Percentiles rank a stretch among this genome's conserved stretches.
These are phyloP conservation scores for Simalia tracyae DNA, from an alignment of 2,797 vertebrate genomes.

Conservation along the genomic window DNA sequence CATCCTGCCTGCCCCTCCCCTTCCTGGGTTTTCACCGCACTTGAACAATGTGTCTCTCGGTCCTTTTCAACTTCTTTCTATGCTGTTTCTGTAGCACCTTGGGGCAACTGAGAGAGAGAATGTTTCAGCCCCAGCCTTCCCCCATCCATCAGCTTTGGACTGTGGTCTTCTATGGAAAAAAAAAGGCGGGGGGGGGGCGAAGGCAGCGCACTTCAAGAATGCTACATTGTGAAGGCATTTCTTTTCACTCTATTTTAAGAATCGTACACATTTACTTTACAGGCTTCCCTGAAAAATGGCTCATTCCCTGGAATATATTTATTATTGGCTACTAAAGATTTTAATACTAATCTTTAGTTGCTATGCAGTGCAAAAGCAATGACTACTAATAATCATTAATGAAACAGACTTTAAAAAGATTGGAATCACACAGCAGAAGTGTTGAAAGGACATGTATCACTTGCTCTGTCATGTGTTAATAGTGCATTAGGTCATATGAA, in stretches of 20 bases:
- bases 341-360: neutral
- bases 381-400: neutral
- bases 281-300: neutral
- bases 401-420: neutral
- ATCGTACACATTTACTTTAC: neutral
- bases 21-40: neutral
- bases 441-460: neutral
- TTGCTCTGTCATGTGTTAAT: neutral
- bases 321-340: neutral
- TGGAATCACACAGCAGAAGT: neutral
- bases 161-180: neutral
- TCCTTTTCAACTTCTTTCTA: neutral
- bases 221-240: neutral
- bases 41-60: neutral
- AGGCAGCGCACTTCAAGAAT: neutral
- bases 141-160: neutral
- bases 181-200: neutral
- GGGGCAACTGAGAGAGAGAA: neutral
- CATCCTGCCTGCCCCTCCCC: neutral
- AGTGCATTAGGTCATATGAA: neutral
- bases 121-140: neutral
- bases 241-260: neutral
- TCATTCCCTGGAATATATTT: neutral
- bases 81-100: slow-evolving; percentile 5
- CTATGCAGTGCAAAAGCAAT: neutral